Evolutionary conservation across 2,888 invertebrate genomes (phyloP).

Genomic region (Aethes cnicana): DNA sequence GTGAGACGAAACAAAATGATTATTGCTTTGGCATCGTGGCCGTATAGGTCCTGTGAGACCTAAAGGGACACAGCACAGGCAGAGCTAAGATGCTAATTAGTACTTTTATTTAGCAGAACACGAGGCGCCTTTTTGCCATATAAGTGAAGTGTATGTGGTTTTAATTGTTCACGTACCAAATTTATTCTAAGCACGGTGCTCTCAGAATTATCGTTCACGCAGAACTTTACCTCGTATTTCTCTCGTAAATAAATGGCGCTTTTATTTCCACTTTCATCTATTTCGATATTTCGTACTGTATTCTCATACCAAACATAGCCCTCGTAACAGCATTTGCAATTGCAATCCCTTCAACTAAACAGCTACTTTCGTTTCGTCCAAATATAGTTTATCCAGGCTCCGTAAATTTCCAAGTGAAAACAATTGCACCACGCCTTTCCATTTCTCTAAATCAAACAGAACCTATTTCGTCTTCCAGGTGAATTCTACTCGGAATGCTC

Average conservation of each 20-base stretch:
- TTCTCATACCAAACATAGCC: too few relatives aligned
- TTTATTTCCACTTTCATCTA: too few relatives aligned
- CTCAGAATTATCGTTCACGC: too few relatives aligned
- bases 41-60: conserved; percentile 7
- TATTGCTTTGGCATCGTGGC: conserved; percentile 10
- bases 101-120: neutral
- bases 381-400: conserved; percentile 59
- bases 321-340: too few relatives aligned
- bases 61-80: neutral
- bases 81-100: conserved; percentile 20
- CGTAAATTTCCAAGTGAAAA: conserved; percentile 67
- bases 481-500: neutral
- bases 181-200: too few relatives aligned
- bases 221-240: too few relatives aligned
- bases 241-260: too few relatives aligned
- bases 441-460: conserved; percentile 66
- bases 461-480: conserved; percentile 6
- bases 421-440: conserved; percentile 62
- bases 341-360: conserved; percentile 44
- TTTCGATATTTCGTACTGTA: too few relatives aligned
- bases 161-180: neutral
- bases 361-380: conserved; percentile 61
- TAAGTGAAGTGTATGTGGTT: neutral
- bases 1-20: neutral
- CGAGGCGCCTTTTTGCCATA: conserved; percentile 9